phyloP scores from a whole-genome alignment of 1,140 invertebrate species.

The Trypoxylus dichotomus region DNA sequence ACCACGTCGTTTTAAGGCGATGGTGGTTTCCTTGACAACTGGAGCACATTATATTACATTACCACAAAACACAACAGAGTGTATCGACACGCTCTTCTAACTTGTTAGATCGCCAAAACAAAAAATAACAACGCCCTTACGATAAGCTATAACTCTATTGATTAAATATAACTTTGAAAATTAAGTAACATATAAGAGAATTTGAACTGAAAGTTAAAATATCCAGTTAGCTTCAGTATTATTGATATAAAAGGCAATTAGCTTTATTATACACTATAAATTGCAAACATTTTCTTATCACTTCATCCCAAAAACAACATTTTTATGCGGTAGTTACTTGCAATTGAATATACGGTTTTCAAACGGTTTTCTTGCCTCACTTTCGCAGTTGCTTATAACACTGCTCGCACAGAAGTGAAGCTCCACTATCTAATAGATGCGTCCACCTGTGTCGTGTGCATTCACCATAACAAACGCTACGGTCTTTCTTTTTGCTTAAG shows the following conservation, averaged over 20 bases:
- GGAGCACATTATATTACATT: slow-evolving; percentile 40
- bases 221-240: too few species aligned
- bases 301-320: too few species aligned
- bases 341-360: background rate
- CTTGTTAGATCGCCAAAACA: background rate
- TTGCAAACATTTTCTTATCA: too few species aligned
- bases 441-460: slow-evolving; percentile 44
- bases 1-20: slow-evolving; percentile 41
- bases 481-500: background rate
- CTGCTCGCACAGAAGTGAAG: slow-evolving; percentile 6
- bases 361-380: background rate
- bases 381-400: background rate
- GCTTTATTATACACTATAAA: too few species aligned
- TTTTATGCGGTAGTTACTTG: background rate
- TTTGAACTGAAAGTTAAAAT: too few species aligned
- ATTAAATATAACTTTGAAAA: too few species aligned
- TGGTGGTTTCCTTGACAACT: slow-evolving; percentile 44
- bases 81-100: slow-evolving; percentile 18
- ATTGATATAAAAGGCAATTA: too few species aligned
- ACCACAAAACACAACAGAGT: slow-evolving; percentile 27
- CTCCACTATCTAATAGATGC: slow-evolving; percentile 34
- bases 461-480: slow-evolving; percentile 34
- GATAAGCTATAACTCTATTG: too few species aligned
- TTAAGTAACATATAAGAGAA: too few species aligned
- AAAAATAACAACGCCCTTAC: background rate